A percentile compares a stretch with the other conserved stretches of the same genome.
Conservation (phyloP, 2,888 invertebrate species). For the Drosophila fulvimacula region DNA sequence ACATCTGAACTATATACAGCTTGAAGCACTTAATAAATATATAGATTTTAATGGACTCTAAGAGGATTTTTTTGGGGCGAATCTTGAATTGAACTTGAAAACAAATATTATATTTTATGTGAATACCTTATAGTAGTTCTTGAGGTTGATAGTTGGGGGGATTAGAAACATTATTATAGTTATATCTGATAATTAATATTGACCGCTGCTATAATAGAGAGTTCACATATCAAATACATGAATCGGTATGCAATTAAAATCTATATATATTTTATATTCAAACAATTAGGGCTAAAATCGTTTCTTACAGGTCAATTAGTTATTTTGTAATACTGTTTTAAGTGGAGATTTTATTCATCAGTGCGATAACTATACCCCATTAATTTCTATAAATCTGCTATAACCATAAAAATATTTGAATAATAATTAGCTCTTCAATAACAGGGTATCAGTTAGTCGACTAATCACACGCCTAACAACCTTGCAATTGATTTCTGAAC, state of each 20-base stretch:
- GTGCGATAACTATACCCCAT: background rate
- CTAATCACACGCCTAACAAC: background rate
- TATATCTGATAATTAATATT: too few relatives aligned
- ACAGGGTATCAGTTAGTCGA: background rate
- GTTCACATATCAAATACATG: background rate
- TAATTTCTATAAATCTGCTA: background rate
- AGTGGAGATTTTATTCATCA: background rate
- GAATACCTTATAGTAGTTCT: background rate
- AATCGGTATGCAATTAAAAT: background rate
- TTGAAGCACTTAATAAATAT: background rate
- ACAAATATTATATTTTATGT: background rate
- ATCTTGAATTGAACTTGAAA: background rate
- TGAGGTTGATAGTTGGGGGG: too few relatives aligned
- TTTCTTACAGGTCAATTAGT: background rate
- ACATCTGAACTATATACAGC: conserved; percentile 12
- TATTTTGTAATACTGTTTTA: background rate
- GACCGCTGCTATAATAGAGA: background rate
- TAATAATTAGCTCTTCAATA: too few relatives aligned
- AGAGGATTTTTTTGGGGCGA: background rate
- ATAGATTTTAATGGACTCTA: background rate
- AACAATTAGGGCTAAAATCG: background rate
- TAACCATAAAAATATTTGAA: too few relatives aligned
- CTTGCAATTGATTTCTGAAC: background rate
- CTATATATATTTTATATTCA: background rate
- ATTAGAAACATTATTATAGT: too few relatives aligned